Evolutionary conservation across 2,888 invertebrate genomes (phyloP).

Genomic region (Pogonocherus hispidulus): DNA sequence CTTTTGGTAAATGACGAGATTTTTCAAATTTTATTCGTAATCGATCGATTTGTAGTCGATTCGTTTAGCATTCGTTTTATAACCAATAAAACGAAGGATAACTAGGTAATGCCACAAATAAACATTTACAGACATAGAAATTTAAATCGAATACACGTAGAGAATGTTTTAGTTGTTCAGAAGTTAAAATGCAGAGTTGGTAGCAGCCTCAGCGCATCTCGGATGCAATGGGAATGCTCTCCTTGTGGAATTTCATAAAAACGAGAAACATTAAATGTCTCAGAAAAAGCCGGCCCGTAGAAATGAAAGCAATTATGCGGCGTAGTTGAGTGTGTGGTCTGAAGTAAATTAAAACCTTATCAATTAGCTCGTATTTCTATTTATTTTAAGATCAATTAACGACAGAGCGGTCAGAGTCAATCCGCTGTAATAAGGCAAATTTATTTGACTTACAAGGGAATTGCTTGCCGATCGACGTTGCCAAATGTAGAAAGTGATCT

Average conservation of each 20-base stretch:
- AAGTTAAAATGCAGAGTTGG: background rate
- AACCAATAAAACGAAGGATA: no score
- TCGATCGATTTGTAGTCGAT: no score
- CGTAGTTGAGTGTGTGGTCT: constrained; percentile 37
- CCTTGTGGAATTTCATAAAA: background rate
- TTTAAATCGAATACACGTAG: no score
- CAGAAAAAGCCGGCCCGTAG: background rate
- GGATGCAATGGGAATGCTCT: background rate
- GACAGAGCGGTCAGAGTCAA: constrained; percentile 33
- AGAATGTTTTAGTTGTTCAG: background rate
- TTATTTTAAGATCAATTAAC: constrained; percentile 42
- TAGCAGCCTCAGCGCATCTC: background rate
- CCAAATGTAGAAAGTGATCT: background rate
- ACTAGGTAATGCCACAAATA: no score
- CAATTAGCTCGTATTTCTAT: constrained; percentile 43
- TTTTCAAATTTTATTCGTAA: no score
- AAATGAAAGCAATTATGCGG: constrained; percentile 11
- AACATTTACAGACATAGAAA: no score
- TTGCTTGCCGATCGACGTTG: constrained; percentile 20
- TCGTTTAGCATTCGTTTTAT: no score
- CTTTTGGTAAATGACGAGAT: no score
- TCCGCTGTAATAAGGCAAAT: constrained; percentile 37
- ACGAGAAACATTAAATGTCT: background rate
- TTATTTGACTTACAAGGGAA: constrained; percentile 37
- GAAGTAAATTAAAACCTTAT: constrained; percentile 41